Evolutionary conservation across 2,888 invertebrate genomes (phyloP).

Genomic region (Frankliniella fusca): DNA sequence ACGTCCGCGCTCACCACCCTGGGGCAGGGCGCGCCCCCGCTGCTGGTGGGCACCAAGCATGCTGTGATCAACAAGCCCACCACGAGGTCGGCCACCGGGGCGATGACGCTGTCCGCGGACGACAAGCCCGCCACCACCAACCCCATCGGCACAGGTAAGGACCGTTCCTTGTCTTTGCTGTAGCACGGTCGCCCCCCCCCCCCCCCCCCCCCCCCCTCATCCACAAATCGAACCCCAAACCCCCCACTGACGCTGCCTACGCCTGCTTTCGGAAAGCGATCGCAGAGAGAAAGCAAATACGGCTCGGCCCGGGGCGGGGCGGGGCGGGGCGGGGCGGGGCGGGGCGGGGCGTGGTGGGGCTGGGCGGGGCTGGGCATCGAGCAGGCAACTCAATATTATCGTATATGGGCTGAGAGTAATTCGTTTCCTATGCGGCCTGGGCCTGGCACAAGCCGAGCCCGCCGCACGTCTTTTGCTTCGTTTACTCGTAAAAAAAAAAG

Average conservation of each 20-base stretch:
- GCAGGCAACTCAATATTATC: conserved; percentile 24
- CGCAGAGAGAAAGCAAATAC: neutral
- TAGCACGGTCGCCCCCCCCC: too few species aligned
- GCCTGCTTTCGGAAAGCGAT: conserved; percentile 8
- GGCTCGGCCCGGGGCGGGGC: neutral
- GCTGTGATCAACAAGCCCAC: neutral
- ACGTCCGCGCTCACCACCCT: neutral
- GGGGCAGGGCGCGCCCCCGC: neutral
- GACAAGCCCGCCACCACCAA: neutral
- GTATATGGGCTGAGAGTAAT: conserved; percentile 15
- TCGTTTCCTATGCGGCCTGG: conserved; percentile 12
- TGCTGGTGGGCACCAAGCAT: neutral
- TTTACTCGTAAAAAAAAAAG: too few species aligned
- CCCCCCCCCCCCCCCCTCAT: too few species aligned
- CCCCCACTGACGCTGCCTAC: too few species aligned
- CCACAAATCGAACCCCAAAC: neutral
- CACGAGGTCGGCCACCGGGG: neutral
- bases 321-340: too few species aligned
- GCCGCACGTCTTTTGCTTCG: neutral
- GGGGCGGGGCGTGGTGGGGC: neutral
- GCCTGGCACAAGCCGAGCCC: neutral
- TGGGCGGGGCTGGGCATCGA: neutral
- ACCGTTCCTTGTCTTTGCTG: neutral
- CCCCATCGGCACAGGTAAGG: conserved; percentile 14
- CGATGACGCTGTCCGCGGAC: neutral